Evolutionary conservation across 1,140 invertebrate species (phyloP).

Genomic region (Laodelphax striatellus): DNA sequence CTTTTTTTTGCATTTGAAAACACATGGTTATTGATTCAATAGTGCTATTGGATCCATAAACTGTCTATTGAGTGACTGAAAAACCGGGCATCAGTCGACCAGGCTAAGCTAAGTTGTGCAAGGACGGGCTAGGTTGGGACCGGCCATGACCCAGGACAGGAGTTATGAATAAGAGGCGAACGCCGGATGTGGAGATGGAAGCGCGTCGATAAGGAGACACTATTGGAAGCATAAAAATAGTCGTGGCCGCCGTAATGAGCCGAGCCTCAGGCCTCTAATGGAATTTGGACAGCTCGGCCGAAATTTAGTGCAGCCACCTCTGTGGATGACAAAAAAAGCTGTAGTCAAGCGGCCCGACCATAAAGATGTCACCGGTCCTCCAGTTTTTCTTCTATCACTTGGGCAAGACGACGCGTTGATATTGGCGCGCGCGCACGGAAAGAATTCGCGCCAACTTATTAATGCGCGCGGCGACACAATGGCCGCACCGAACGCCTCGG

Average conservation of each 20-base stretch:
- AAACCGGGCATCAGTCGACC: no score
- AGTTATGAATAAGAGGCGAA: neutral
- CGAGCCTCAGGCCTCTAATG: neutral
- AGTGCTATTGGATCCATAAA: no score
- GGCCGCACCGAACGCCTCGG: neutral
- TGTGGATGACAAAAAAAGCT: neutral
- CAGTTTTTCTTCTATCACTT: neutral
- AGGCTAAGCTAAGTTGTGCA: no score
- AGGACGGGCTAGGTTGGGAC: no score
- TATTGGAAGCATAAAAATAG: neutral
- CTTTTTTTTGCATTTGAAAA: no score
- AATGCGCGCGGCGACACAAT: neutral
- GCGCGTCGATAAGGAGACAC: neutral
- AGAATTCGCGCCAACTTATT: neutral
- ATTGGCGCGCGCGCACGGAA: neutral
- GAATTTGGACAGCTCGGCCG: slow-evolving; percentile 5
- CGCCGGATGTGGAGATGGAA: neutral
- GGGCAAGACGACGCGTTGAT: no score
- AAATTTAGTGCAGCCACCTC: slow-evolving; percentile 6
- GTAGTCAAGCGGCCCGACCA: neutral
- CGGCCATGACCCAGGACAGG: neutral
- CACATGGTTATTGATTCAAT: no score
- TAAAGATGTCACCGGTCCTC: slow-evolving; percentile 1
- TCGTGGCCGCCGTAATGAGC: neutral
- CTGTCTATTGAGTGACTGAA: no score